Conservation (phyloP, 1,140 invertebrate species). For the Rhopalosiphum padi region DNA sequence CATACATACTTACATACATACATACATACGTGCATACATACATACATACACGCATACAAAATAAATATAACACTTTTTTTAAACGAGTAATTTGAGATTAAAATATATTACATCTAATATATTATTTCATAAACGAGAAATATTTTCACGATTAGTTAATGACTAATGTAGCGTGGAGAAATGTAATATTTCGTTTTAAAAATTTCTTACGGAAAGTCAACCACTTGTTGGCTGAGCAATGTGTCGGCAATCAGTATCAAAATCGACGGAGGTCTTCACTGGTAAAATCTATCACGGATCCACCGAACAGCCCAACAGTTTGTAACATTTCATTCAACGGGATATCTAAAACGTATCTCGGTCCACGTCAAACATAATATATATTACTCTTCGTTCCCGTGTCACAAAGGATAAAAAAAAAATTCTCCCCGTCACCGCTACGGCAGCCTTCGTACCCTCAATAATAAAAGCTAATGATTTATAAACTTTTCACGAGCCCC, state of each 20-base stretch:
- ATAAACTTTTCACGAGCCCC: slow-evolving; percentile 7
- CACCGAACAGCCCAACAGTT: not conserved
- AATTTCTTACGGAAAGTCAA: not conserved
- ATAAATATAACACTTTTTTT: not conserved
- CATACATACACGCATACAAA: not conserved
- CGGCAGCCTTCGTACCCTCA: not conserved
- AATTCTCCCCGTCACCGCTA: not conserved
- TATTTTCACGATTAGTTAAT: not conserved
- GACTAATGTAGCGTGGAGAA: not conserved
- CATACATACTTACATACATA: not conserved
- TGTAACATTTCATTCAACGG: not conserved
- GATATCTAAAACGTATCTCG: not conserved
- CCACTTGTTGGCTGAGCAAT: not conserved
- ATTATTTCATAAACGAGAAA: not conserved
- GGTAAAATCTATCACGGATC: not conserved
- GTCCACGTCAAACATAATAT: not conserved
- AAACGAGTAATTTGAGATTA: not conserved
- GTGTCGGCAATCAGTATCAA: not conserved
- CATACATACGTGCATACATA: not conserved
- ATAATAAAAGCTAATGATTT: slow-evolving; percentile 27
- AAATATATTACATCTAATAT: not conserved
- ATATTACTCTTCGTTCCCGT: not conserved
- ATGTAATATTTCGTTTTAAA: not conserved
- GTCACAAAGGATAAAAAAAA: slow-evolving; percentile 11
- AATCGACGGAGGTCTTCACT: not conserved